A percentile compares a stretch with the other conserved stretches of the same genome.
phyloP scores from a whole-genome alignment of 2,113 vertebrate genomes.

The Murina feae region DNA sequence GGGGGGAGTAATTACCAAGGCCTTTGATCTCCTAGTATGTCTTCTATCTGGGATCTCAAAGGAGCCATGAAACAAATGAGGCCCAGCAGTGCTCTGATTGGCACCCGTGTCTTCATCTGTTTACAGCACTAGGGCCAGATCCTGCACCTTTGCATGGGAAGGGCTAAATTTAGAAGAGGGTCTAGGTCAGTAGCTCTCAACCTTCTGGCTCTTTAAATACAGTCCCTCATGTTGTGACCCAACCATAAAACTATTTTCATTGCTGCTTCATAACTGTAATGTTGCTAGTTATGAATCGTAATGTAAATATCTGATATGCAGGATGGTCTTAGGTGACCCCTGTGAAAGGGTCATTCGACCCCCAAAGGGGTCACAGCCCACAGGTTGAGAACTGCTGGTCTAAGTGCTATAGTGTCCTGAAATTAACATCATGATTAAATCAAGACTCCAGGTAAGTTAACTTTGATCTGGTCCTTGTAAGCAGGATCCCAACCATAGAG shows the following conservation, averaged over 20 bases:
- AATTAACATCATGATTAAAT: neutral
- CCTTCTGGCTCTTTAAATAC: too few relatives aligned
- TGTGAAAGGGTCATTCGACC: too few relatives aligned
- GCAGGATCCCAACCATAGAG: neutral
- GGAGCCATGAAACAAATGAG: conserved; percentile 27
- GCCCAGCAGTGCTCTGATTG: neutral
- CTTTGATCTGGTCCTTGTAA: neutral
- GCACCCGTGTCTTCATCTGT: neutral
- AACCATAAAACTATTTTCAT: too few relatives aligned
- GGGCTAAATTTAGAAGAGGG: neutral
- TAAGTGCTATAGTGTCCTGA: neutral
- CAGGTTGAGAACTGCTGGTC: too few relatives aligned
- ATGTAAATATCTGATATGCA: too few relatives aligned
- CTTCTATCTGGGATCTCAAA: conserved; percentile 38
- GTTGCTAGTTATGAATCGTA: too few relatives aligned
- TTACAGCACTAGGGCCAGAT: neutral
- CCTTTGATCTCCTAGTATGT: conserved; percentile 55
- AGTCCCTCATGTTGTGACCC: too few relatives aligned
- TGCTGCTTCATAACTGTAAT: too few relatives aligned
- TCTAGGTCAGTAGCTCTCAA: too few relatives aligned
- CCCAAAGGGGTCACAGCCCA: too few relatives aligned
- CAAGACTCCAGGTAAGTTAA: neutral
- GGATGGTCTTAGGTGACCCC: too few relatives aligned
- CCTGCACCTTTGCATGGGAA: neutral
- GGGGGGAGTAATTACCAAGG: conserved; percentile 42